phyloP scores from a whole-genome alignment of 2,113 vertebrate species.

The Aegithalos caudatus region DNA sequence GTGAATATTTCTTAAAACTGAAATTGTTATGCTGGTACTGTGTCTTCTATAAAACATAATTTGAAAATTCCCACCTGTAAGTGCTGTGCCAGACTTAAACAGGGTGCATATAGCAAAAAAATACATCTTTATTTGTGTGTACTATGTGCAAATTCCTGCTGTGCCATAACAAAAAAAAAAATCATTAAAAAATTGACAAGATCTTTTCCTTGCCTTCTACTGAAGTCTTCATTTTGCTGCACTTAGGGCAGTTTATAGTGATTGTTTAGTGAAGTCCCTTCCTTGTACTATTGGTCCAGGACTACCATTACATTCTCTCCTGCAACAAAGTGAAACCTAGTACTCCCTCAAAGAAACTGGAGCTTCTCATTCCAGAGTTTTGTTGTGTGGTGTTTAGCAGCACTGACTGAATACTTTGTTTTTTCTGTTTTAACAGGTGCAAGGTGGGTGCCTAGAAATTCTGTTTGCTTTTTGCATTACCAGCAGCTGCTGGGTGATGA shows the following conservation, averaged over 20 bases:
- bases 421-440: background rate
- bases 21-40: background rate
- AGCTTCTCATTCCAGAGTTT: background rate
- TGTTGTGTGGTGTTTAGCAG: background rate
- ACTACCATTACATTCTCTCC: background rate
- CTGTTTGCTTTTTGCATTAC: background rate
- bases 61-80: background rate
- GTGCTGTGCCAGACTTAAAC: background rate
- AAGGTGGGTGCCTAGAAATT: background rate
- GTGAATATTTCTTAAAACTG: background rate
- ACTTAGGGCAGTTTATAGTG: background rate
- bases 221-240: background rate
- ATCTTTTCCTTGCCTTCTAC: background rate
- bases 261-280: background rate
- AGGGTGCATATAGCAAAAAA: background rate
- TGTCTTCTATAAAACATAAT: background rate
- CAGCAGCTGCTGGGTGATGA: background rate
- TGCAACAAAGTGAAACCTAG: fast-evolving
- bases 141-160: background rate
- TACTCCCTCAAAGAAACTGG: background rate
- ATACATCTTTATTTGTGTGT: background rate
- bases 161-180: background rate
- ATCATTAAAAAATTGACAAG: fast-evolving
- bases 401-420: background rate
- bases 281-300: background rate